These are phyloP conservation scores for Pammene fasciana DNA, from an alignment of 2,888 invertebrate species.

Conservation along the genomic window DNA sequence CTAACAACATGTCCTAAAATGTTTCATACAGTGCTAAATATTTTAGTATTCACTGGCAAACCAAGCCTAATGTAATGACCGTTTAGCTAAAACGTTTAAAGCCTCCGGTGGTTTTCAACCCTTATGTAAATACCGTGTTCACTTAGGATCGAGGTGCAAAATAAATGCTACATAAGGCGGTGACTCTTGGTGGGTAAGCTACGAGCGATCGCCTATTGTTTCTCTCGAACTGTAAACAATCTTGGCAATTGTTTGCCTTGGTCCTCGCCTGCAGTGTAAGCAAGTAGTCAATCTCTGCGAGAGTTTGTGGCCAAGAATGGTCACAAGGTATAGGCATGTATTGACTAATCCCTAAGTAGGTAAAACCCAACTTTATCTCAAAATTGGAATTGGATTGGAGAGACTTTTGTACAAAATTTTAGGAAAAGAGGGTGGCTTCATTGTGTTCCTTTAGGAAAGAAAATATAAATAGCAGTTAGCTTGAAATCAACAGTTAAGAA, in stretches of 20 bases:
- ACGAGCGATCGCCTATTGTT: constrained; percentile 17
- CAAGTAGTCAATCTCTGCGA: constrained; percentile 13
- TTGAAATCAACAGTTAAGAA: too few species aligned
- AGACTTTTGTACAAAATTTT: background rate
- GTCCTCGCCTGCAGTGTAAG: constrained; percentile 7
- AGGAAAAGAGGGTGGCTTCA: background rate
- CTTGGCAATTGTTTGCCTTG: constrained; percentile 16
- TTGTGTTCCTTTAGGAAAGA: too few species aligned
- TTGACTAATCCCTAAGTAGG: background rate
- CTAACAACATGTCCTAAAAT: background rate
- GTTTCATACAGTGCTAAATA: background rate
- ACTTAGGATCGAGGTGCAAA: constrained; percentile 30
- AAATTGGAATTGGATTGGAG: constrained; percentile 3
- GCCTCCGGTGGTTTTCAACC: constrained; percentile 28
- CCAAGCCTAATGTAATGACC: constrained; percentile 25
- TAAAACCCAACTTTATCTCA: background rate
- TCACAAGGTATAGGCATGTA: background rate
- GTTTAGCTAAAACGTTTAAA: constrained; percentile 19
- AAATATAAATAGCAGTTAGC: too few species aligned
- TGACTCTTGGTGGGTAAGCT: constrained; percentile 1
- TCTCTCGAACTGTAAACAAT: constrained; percentile 22
- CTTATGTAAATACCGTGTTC: constrained; percentile 32
- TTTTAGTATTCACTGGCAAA: constrained; percentile 15
- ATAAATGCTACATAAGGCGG: constrained; percentile 18
- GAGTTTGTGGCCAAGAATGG: background rate